A percentile compares a stretch with the other conserved stretches of the same genome.
These are phyloP conservation scores for Monopterus albus DNA, from an alignment of 2,113 vertebrate genomes.

Conservation along the genomic window DNA sequence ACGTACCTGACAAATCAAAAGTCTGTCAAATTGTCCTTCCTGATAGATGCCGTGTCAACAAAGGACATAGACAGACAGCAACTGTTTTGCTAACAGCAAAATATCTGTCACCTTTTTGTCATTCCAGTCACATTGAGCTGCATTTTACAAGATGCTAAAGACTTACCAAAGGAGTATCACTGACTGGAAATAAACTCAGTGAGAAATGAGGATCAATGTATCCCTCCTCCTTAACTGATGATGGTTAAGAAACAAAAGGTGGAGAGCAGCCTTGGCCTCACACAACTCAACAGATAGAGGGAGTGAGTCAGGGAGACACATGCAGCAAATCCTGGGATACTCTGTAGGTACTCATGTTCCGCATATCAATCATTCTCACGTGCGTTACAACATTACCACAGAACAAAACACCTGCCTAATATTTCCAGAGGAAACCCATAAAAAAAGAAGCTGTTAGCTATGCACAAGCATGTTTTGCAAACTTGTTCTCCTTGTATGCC, in stretches of 20 bases:
- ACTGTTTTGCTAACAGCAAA: neutral
- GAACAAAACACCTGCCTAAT: constrained; percentile 25
- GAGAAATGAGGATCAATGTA: neutral
- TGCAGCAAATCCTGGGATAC: constrained; percentile 21
- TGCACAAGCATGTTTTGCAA: too few species aligned
- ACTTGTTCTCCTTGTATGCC: too few species aligned
- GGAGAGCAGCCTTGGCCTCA: constrained; percentile 11
- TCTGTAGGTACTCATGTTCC: constrained; percentile 43
- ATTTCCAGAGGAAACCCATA: constrained; percentile 21
- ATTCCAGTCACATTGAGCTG: neutral
- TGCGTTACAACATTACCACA: constrained; percentile 32
- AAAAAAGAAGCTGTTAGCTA: neutral
- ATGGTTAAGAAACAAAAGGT: neutral
- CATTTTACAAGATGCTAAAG: neutral
- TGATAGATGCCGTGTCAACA: neutral
- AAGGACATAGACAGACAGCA: neutral
- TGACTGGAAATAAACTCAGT: too few species aligned
- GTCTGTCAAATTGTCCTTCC: too few species aligned
- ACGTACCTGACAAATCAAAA: neutral
- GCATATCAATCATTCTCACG: constrained; percentile 51
- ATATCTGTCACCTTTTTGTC: neutral
- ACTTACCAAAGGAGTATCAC: neutral
- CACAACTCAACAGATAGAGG: constrained; percentile 2
- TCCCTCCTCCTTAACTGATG: constrained; percentile 10
- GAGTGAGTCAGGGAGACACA: constrained; percentile 20